Conservation (phyloP, 2,113 vertebrate genomes). For the Mellivora capensis region DNA sequence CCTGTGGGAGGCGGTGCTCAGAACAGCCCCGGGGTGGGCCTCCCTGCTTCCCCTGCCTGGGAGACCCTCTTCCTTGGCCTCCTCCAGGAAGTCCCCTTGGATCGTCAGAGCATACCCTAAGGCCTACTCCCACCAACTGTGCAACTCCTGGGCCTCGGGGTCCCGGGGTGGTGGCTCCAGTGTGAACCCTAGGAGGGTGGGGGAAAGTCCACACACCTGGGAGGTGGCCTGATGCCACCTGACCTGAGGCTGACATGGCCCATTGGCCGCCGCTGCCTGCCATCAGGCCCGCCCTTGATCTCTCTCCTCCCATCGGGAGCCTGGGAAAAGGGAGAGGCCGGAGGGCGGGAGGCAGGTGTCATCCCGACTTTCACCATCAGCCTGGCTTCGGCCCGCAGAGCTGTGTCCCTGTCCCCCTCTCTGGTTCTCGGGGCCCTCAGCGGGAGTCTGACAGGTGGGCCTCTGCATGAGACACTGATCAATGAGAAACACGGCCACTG, state of each 20-base stretch:
- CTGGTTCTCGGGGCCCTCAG: not conserved
- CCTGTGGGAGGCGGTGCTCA: not conserved
- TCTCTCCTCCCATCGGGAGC: not conserved
- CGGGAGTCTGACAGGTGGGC: not conserved
- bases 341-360: not conserved
- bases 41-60: not conserved
- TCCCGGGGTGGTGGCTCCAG: too few species aligned
- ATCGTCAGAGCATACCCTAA: not conserved
- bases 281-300: not conserved
- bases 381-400: not conserved
- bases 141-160: not conserved
- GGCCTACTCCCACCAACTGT: not conserved
- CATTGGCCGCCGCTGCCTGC: not conserved
- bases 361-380: not conserved
- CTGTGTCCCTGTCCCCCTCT: not conserved
- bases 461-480: fast-evolving
- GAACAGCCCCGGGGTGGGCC: not conserved
- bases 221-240: not conserved
- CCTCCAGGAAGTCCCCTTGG: not conserved
- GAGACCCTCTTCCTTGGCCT: not conserved
- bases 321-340: not conserved
- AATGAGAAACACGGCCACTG: not conserved
- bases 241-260: not conserved
- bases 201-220: not conserved
- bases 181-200: fast-evolving